Evolutionary conservation across 2,888 invertebrate species (phyloP).

Genomic region (Polyploca ridens): DNA sequence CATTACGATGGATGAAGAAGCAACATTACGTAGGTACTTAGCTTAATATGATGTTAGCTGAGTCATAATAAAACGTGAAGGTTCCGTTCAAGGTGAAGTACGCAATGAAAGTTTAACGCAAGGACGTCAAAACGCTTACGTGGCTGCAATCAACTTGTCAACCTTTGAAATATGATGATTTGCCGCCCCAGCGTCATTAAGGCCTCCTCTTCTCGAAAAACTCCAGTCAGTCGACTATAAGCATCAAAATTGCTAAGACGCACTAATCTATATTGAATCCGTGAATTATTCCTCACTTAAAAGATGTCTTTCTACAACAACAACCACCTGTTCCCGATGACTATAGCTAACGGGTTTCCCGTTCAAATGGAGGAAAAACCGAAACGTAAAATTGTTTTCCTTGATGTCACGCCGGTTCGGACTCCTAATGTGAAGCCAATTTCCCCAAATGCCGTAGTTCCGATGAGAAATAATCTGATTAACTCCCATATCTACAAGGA

Average conservation of each 20-base stretch:
- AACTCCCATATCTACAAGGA: constrained; percentile 64
- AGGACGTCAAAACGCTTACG: constrained; percentile 59
- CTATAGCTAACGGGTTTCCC: constrained; percentile 66
- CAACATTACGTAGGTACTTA: too few species aligned
- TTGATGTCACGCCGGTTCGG: constrained; percentile 71
- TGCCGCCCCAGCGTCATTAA: constrained; percentile 46
- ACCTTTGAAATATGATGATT: constrained; percentile 64
- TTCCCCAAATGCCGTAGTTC: constrained; percentile 60
- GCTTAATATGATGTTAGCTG: too few species aligned
- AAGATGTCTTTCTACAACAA: constrained; percentile 65
- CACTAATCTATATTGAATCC: too few species aligned
- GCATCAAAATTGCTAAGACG: constrained; percentile 30
- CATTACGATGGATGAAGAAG: too few species aligned
- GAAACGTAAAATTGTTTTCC: constrained; percentile 64
- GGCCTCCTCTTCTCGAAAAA: constrained; percentile 45
- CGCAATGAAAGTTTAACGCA: constrained; percentile 66
- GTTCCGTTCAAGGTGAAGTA: constrained; percentile 67
- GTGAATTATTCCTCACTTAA: constrained; percentile 13
- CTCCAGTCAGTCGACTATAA: constrained; percentile 41
- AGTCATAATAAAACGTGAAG: constrained; percentile 28
- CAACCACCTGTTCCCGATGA: constrained; percentile 55
- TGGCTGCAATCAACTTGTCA: constrained; percentile 74
- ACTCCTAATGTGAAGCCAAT: constrained; percentile 56
- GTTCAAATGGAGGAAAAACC: constrained; percentile 57
- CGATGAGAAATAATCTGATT: constrained; percentile 64